A percentile compares a stretch with the other conserved stretches of the same genome.
These are phyloP conservation scores for Chroicocephalus ridibundus DNA, from an alignment of 2,113 vertebrate genomes.

Conservation along the genomic window DNA sequence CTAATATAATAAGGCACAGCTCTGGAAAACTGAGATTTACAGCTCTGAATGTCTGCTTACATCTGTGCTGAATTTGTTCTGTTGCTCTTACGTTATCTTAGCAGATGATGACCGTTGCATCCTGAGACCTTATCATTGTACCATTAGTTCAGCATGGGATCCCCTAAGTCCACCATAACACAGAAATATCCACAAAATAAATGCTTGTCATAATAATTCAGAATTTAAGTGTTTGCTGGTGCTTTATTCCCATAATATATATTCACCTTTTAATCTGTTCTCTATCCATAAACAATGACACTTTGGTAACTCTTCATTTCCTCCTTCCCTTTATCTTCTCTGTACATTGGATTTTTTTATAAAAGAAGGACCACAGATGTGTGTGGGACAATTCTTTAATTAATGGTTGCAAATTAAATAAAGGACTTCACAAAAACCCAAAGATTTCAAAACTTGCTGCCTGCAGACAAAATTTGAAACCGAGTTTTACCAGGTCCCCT, in stretches of 20 bases:
- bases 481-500: background rate
- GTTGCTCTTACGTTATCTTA: background rate
- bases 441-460: background rate
- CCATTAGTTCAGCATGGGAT: background rate
- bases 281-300: background rate
- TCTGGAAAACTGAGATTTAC: background rate
- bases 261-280: background rate
- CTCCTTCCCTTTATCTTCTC: background rate
- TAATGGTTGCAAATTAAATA: background rate
- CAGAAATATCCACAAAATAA: background rate
- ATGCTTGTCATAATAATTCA: background rate
- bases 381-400: background rate
- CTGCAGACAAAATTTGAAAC: background rate
- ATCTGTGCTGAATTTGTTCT: background rate
- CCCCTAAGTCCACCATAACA: accelerated
- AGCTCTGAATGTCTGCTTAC: background rate
- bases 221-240: background rate
- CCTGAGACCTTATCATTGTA: background rate
- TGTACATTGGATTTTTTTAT: background rate
- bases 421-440: background rate
- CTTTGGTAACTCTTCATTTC: background rate
- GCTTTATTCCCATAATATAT: background rate
- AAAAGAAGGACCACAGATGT: background rate
- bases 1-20: background rate
- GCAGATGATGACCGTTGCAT: background rate